Evolutionary conservation across 2,797 vertebrate genomes (phyloP), one percentile per base, ranked within the genome.

Genomic region (Coranthus polyacanthus): DNA sequence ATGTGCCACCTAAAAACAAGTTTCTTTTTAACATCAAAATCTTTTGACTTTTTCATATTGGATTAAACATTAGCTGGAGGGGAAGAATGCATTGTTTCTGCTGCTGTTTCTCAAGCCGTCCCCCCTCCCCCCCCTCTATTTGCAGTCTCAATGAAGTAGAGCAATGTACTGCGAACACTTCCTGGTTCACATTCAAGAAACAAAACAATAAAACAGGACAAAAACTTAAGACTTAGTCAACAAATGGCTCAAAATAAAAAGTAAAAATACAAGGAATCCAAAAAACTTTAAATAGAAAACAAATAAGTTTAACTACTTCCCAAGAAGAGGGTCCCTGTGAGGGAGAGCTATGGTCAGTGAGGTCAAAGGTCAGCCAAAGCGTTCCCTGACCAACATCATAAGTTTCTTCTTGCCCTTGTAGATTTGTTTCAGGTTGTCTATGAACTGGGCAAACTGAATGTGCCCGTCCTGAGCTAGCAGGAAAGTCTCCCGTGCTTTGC

Each of bases 351-450:
- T 9, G 50, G 47, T 46, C 34, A 29, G 41, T 26, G 11, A 16
- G 36, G 53, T 22, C 7, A 13, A 12, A 41, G 75, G 86, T 98
- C 95, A 99, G 87, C 97, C 97, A 43, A 99, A 99, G 71, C 96
- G 96, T 83, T 99, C 97, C 63, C 97, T 93, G 71, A 99, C 97
- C 88, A 99, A 87, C 94, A 99, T 94, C 97, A 99, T 99, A 78
- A 99, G 95, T 91, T 99, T 99, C 93, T 99, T 98, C 93, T 99
- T 99, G 93, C 97, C 97, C 93, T 99, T 99, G 91, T 99, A 99
- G 91, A 98, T 99, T 92, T 99, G 97, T 91, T 99, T 99, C 82
- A 99, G 96, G 95, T 98, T 98, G 94, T 99, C 97, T 88, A 99
- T 98, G 91, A 99, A 99, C 88, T 99, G 97, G 88, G 96, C 96